Conservation (phyloP, 30 jellyfish, hydroid and myxozoan species). For the Aurelia aurita region DNA sequence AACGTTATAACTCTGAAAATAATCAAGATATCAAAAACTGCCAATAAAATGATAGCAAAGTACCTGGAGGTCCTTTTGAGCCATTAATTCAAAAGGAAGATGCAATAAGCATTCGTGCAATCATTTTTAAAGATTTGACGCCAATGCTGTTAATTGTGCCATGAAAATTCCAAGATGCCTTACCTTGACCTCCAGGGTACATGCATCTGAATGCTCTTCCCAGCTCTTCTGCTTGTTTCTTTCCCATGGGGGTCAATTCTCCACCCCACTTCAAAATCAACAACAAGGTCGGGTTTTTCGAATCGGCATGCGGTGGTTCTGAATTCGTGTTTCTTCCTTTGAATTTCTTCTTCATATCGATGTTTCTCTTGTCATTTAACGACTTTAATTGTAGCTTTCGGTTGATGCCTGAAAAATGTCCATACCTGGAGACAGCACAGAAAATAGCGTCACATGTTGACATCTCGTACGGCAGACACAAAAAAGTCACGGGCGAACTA, state of each 20-base stretch:
- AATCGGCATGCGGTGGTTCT: slow-evolving; percentile 64
- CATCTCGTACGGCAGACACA: too few relatives aligned
- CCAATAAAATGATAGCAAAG: too few relatives aligned
- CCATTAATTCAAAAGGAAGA: too few relatives aligned
- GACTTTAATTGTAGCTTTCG: slow-evolving; percentile 93
- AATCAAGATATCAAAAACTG: too few relatives aligned
- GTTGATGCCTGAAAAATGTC: slow-evolving; percentile 95
- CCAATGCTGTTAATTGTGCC: too few relatives aligned
- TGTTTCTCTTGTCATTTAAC: slow-evolving; percentile 91
- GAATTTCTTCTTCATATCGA: slow-evolving; percentile 86
- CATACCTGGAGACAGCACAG: slow-evolving; percentile 76
- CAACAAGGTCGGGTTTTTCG: slow-evolving; percentile 67
- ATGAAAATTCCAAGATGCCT: background rate
- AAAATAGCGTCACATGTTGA: background rate
- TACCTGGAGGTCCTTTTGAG: too few relatives aligned
- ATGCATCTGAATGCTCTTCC: slow-evolving; percentile 94
- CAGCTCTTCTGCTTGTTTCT: slow-evolving; percentile 93
- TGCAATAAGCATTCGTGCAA: too few relatives aligned
- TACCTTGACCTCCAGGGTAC: slow-evolving; percentile 99
- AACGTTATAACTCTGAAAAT: too few relatives aligned
- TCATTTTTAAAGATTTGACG: too few relatives aligned
- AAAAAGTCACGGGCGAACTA: too few relatives aligned
- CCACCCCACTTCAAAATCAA: slow-evolving; percentile 98
- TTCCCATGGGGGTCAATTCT: slow-evolving; percentile 97
- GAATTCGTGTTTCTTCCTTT: slow-evolving; percentile 87